Percentiles rank a stretch among this genome's conserved stretches.
Evolutionary conservation across 2,797 vertebrate genomes (phyloP).

Genomic region (Hipposideros larvatus): DNA sequence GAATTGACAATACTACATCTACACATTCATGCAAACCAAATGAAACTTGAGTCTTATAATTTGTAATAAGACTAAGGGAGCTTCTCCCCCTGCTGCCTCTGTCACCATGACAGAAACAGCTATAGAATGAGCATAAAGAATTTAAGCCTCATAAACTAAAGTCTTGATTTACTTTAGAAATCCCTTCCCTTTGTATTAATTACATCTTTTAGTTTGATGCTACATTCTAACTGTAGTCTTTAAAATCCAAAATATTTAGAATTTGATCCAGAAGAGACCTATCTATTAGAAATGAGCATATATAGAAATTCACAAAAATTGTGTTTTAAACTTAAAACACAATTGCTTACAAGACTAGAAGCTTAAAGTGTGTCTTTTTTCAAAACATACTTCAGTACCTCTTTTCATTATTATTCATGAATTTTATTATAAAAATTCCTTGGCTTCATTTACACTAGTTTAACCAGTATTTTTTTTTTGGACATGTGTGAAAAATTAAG

Average conservation of each 20-base stretch:
- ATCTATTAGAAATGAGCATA: neutral
- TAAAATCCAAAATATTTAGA: neutral
- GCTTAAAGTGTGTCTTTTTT: constrained; percentile 54
- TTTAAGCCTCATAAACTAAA: neutral
- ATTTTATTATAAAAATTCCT: constrained; percentile 49
- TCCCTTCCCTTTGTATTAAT: neutral
- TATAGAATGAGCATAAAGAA: neutral
- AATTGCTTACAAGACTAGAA: neutral
- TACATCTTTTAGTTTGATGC: constrained; percentile 32
- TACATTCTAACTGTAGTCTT: neutral
- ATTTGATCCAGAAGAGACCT: neutral
- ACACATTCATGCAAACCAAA: neutral
- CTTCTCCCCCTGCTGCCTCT: accelerated
- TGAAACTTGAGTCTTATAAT: neutral
- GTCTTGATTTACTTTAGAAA: neutral
- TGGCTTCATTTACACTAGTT: neutral
- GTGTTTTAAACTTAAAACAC: constrained; percentile 38
- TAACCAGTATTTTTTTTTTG: neutral
- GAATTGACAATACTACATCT: neutral
- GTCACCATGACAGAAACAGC: neutral
- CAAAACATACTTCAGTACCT: neutral
- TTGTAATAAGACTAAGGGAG: neutral
- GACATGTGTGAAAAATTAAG: constrained; percentile 2
- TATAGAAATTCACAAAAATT: neutral
- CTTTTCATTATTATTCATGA: constrained; percentile 4